Conservation (phyloP, 2,113 vertebrate genomes). For the Mobula hypostoma region DNA sequence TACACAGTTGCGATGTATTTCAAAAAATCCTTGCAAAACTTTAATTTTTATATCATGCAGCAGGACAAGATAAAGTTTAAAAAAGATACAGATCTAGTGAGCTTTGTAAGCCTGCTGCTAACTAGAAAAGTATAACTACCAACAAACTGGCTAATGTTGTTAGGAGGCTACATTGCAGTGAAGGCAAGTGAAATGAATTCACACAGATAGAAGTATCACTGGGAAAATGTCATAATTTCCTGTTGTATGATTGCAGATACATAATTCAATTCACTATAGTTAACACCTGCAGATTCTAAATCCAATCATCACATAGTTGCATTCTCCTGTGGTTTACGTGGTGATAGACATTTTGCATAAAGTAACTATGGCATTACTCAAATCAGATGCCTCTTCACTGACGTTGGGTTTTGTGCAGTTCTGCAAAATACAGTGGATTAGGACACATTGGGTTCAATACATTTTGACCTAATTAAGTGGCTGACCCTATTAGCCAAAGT, state of each 20-base stretch:
- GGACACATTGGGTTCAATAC: no score
- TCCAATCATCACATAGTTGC: background rate
- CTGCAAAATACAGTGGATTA: no score
- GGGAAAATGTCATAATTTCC: background rate
- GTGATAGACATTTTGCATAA: background rate
- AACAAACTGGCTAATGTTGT: background rate
- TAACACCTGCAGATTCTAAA: background rate
- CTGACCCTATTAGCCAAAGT: no score
- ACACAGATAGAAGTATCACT: background rate
- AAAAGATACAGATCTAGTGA: background rate
- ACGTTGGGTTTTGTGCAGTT: background rate
- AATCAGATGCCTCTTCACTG: background rate
- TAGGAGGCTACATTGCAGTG: background rate
- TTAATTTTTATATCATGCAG: background rate
- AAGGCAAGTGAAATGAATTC: background rate
- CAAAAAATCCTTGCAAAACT: background rate
- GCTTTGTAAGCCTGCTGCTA: background rate
- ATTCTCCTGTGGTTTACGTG: background rate
- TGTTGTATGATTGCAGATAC: background rate
- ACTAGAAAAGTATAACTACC: background rate
- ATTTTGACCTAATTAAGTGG: no score
- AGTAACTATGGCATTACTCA: background rate
- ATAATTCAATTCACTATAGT: background rate
- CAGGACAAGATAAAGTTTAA: background rate
- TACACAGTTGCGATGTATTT: background rate